Percentiles rank a stretch among this genome's conserved stretches.
These are phyloP conservation scores for Fukomys damarensis DNA, from an alignment of 2,113 vertebrate genomes.

Conservation along the genomic window DNA sequence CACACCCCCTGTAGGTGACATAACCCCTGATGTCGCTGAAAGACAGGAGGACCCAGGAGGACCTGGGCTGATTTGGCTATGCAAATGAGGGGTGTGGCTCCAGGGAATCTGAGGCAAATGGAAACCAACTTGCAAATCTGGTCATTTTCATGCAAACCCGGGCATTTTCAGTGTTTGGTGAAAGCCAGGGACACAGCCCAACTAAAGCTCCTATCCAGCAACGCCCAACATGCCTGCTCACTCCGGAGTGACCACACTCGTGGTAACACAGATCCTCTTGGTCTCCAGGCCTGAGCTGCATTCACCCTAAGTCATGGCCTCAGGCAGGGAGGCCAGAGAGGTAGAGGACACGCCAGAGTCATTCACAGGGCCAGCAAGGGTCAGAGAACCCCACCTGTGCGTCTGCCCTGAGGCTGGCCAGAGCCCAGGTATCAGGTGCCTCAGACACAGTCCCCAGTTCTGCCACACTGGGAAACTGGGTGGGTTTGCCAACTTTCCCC, in stretches of 20 bases:
- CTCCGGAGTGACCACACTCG: background rate
- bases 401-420: conserved; percentile 22
- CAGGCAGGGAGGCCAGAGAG: background rate
- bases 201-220: background rate
- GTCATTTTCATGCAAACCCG: conserved; percentile 72
- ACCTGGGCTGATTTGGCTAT: conserved; percentile 60
- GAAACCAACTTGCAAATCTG: conserved; percentile 71
- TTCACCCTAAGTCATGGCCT: background rate
- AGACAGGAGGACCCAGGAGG: background rate
- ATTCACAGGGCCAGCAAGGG: background rate
- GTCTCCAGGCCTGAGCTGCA: background rate
- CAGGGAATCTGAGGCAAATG: conserved; percentile 63
- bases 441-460: background rate
- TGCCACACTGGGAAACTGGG: conserved; percentile 10
- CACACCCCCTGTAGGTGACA: background rate
- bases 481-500: conserved; percentile 57
- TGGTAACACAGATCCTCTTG: background rate
- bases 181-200: background rate
- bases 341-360: conserved; percentile 57
- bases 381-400: background rate
- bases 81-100: conserved; percentile 43
- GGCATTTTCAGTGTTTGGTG: conserved; percentile 35
- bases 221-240: background rate
- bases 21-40: background rate
- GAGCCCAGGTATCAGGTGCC: conserved; percentile 39